Conservation (phyloP, 2,113 vertebrate genomes). For the Istiophorus platypterus region DNA sequence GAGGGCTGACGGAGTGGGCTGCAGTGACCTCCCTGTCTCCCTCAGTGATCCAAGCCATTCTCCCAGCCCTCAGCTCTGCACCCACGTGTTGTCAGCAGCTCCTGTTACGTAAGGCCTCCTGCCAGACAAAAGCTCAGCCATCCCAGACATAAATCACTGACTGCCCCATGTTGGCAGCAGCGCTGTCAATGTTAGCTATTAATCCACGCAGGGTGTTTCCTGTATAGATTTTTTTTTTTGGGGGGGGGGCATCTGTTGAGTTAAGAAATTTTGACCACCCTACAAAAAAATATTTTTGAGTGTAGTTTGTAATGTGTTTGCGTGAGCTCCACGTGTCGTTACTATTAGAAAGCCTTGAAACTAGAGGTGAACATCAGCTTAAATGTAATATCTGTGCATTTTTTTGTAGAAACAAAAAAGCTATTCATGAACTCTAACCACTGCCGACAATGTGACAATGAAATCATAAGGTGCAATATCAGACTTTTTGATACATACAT, state of each 20-base stretch:
- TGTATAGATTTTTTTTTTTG: background rate
- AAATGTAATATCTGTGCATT: background rate
- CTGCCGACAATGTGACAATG: background rate
- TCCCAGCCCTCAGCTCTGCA: slow-evolving; percentile 68
- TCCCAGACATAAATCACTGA: slow-evolving; percentile 71
- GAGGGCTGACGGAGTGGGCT: slow-evolving; percentile 42
- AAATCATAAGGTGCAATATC: background rate
- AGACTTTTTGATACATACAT: background rate
- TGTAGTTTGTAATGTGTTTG: background rate
- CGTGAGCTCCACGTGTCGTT: background rate
- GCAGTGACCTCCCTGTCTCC: slow-evolving; percentile 69
- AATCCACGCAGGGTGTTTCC: slow-evolving; percentile 46
- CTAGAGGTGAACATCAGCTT: background rate
- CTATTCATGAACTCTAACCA: background rate
- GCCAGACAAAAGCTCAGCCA: slow-evolving; percentile 79
- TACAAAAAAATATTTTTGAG: background rate
- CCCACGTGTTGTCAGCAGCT: slow-evolving; percentile 80
- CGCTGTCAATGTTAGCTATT: slow-evolving; percentile 36
- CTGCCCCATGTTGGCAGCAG: slow-evolving; percentile 56
- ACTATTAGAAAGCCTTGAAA: background rate
- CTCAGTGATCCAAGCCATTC: slow-evolving; percentile 70
- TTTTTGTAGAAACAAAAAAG: background rate
- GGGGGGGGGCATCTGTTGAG: too few species aligned
- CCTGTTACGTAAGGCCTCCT: slow-evolving; percentile 77
- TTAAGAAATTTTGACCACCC: background rate